phyloP scores from a whole-genome alignment of 2,888 invertebrate species.

The Syrista parreyssii region DNA sequence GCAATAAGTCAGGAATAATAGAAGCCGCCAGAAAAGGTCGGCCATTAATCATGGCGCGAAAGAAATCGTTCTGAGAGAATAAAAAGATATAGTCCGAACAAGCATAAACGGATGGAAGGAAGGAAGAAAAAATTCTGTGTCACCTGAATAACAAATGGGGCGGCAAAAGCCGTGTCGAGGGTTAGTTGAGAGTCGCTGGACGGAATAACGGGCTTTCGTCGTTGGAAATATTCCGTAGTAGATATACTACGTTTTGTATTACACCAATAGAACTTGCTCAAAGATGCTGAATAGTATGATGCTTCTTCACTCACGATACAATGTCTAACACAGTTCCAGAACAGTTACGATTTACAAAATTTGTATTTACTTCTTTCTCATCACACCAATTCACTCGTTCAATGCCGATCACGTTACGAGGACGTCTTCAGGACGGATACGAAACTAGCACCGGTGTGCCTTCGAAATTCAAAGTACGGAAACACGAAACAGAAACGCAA shows the following conservation, averaged over 20 bases:
- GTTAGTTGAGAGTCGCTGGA: not conserved
- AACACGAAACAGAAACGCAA: not conserved
- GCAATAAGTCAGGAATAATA: not conserved
- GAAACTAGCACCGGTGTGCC: not conserved
- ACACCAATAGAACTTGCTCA: not conserved
- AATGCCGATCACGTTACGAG: not conserved
- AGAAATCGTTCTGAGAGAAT: not conserved
- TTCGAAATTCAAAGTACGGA: not conserved
- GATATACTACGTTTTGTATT: not conserved
- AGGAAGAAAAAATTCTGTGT: not conserved
- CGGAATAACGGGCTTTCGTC: not conserved
- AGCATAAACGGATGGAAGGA: not conserved
- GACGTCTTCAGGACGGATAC: not conserved
- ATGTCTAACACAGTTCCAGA: not conserved
- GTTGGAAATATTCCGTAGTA: not conserved
- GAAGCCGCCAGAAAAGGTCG: not conserved
- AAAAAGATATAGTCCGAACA: not conserved
- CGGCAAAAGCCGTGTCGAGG: not conserved
- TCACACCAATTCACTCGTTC: not conserved
- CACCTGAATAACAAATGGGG: constrained; percentile 3
- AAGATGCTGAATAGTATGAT: not conserved
- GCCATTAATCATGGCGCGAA: not conserved
- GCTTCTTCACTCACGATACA: not conserved
- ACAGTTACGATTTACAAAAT: not conserved
- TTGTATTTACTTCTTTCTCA: not conserved